Evolutionary conservation across 1,140 invertebrate species (phyloP), one percentile per base, ranked within the genome.

Genomic region (Antheraea pernyi): DNA sequence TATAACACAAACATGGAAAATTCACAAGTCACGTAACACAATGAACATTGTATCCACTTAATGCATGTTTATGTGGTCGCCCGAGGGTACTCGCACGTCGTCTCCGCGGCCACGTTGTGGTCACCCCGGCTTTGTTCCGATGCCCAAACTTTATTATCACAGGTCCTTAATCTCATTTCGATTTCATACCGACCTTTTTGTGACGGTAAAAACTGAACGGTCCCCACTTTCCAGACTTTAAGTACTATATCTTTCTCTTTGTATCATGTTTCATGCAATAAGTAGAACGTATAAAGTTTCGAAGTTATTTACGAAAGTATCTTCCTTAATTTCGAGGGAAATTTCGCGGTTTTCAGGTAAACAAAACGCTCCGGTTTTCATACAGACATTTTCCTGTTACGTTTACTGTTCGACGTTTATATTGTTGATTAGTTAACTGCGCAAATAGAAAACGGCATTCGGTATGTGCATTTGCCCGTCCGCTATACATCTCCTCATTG

Each of bases 141-240:
- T 58, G 72, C 68, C 76, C 77, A 82, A 90, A 88, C 82, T 89
- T 88, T 80, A 70, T 85, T 83, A 87, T 86, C 79, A 71, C 81
- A 78, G 77, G 76, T 78, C 77, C 74, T 67, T 91, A 86, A 89
- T 86, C 86, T 79, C 80, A 85, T 88, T 89, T 87, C 84, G 79
- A 86, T 88, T 87, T 82, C 79, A 81, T 82, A 77, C 78, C 73
- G 66, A 69, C 77, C 83, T 83, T 87, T 88, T 85, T 89, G 84
- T 75, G 75, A 74, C 65, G 58, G 67, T 39, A 80, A 88, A 85
- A 89, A 86, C 78, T 80, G 73, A 81, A 81, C 22, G 22, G 76
- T 81, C 71, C 74, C 61, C 65, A 30, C 22, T 30, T 30, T 30
- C 22, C 22, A 30, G 39, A 63, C 70, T 58, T 69, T 42, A 42